Evolutionary conservation across 1,140 invertebrate genomes (phyloP), one percentile per base, ranked within the genome.

Genomic region (Ceratoteleas bidentatus): DNA sequence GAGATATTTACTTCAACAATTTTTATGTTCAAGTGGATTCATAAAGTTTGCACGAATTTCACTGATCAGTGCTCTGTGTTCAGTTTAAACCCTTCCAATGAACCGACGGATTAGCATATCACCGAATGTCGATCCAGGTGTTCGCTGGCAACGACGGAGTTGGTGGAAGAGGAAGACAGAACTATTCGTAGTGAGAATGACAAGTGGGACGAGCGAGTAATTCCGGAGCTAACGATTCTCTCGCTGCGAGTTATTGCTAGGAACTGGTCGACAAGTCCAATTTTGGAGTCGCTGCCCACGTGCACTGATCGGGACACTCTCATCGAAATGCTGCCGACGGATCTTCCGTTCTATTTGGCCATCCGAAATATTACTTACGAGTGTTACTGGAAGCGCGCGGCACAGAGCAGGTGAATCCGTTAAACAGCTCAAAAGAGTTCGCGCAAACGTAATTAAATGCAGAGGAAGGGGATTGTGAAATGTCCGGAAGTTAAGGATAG

Each of bases 311-410:
- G 77, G 33, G 84, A 89, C 45, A 32, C 74, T 11, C 54, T 92
- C 7, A 70, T 90, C 15, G 91, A 91, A 86, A 85, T 87, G 11
- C 68, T 92, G 33, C 85, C 90, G 0, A 83, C 86, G 7, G 84
- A 90, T 70, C 76, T 92, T 4, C 88, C 90, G 0, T 86, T 92
- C 33, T 81, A 90, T 0, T 13, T 90, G 38, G 75, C 81, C 2
- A 87, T 91, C 16, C 79, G 61, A 45, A 73, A 75, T 15, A 87
- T 92, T 40, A 62, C 81, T 0, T 68, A 88, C 34, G 89, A 90
- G 10, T 65, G 87, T 58, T 92, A 89, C 77, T 92, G 91, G 91
- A 73, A 88, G 79, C 86, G 91, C 11, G 84, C 84, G 11, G 85
- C 88, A 0, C 83, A 84, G 64, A 74, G 83, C 33, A 88, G 89